Conservation (phyloP, 2,888 invertebrate species). For the Itoplectis maculator region DNA sequence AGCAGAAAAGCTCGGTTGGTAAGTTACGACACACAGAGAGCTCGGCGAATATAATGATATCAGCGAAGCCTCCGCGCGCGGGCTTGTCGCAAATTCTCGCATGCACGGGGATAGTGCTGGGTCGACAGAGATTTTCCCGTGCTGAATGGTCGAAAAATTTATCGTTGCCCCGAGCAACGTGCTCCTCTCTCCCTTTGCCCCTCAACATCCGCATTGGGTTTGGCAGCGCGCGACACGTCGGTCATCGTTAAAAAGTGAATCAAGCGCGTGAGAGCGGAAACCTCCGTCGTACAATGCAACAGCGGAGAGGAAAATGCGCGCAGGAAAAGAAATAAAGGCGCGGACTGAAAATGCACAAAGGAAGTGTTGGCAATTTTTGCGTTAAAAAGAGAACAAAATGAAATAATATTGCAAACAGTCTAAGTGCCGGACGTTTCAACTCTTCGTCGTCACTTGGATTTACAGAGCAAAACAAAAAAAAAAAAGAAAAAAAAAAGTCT, state of each 20-base stretch:
- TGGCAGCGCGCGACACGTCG: slow-evolving; percentile 2
- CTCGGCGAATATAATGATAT: slow-evolving; percentile 38
- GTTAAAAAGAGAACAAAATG: neutral
- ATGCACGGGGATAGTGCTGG: neutral
- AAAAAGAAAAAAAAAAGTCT: neutral
- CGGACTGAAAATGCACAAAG: neutral
- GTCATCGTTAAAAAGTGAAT: slow-evolving; percentile 38
- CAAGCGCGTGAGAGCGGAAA: slow-evolving; percentile 7
- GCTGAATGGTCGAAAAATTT: slow-evolving; percentile 39
- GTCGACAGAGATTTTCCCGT: neutral
- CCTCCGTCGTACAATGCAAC: slow-evolving; percentile 5
- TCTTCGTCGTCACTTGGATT: neutral
- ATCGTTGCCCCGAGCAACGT: slow-evolving; percentile 23
- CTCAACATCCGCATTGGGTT: slow-evolving; percentile 10
- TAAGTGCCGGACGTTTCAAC: slow-evolving; percentile 13
- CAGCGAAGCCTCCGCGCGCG: neutral
- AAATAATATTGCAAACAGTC: neutral
- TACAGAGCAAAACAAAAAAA: neutral
- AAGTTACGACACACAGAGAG: neutral
- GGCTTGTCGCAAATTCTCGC: slow-evolving; percentile 14
- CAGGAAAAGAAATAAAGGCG: neutral
- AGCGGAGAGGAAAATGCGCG: slow-evolving; percentile 1
- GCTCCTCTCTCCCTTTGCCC: no score
- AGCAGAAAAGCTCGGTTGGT: neutral
- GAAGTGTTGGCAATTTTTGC: neutral